Evolutionary conservation across 2,888 invertebrate genomes (phyloP), one percentile per base, ranked within the genome.

Genomic region (Dicyrtomina minuta): DNA sequence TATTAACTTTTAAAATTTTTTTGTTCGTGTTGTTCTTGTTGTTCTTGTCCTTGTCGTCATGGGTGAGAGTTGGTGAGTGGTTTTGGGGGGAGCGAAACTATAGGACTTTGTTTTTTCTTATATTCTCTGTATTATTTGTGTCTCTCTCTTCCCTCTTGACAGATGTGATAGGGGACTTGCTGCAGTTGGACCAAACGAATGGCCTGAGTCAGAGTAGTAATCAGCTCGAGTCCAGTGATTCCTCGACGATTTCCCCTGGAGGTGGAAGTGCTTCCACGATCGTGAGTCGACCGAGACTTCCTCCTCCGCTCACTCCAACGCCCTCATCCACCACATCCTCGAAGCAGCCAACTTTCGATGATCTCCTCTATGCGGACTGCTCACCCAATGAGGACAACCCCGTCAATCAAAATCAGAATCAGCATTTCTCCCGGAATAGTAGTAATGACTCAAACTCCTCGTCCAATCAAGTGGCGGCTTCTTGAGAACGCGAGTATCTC

Each of bases 351-450:
- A 71, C 70, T 33, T 72, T 74, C 49, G 77, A 75, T 44, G 77
- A 77, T 64, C 70, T 75, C 20, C 73, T 76, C 51, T 76, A 84
- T 51, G 51, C 83, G 65, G 84, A 84, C 74, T 80, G 81, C 71
- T 84, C 84, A 27, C 84, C 85, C 15, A 84, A 84, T 56, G 85
- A 85, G 79, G 85, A 85, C 84, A 22, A 84, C 83, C n/a, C n/a
- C n/a, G n/a, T n/a, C n/a, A n/a, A n/a, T n/a, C n/a, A n/a, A n/a
- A n/a, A n/a, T n/a, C n/a, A n/a, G n/a, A n/a, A n/a, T n/a, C 58
- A 85, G 85, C 79, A 84, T 84, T 72, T 72, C 46, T 67, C 67
- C 44, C 64, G 72, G 27, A 70, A 70, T 59, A 72, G 67, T 67
- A 70, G 70, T 43, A 72, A 70, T 53, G 72, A 72, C 64, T 72